Conservation (phyloP, 2,797 vertebrate species). For the Mastacembelus armatus region DNA sequence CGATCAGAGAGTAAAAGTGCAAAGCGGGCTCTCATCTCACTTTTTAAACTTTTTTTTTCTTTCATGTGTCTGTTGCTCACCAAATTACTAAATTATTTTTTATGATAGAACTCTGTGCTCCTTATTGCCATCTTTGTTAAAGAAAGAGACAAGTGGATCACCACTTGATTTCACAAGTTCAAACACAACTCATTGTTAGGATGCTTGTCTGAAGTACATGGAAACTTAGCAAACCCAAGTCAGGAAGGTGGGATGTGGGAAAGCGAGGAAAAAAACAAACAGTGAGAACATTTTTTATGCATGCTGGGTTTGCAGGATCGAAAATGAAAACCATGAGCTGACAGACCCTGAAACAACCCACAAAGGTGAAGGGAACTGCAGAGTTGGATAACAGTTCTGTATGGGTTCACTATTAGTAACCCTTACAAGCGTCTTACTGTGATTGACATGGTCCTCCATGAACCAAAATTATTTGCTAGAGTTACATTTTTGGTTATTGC, state of each 20-base stretch:
- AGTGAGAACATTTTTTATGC: not conserved
- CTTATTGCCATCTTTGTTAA: not conserved
- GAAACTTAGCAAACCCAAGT: conserved; percentile 7
- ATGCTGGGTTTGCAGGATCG: not conserved
- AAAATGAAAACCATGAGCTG: too few relatives aligned
- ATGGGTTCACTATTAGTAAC: too few relatives aligned
- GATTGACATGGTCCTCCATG: not conserved
- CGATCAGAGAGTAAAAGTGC: conserved; percentile 67
- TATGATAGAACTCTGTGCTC: conserved; percentile 14
- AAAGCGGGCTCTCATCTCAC: conserved; percentile 45
- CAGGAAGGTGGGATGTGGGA: not conserved
- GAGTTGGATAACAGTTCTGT: too few relatives aligned
- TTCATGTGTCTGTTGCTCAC: conserved; percentile 29
- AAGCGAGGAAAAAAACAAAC: conserved; percentile 10
- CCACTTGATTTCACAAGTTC: conserved; percentile 25
- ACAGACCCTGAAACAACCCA: too few relatives aligned
- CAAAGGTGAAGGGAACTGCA: too few relatives aligned
- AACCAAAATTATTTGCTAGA: too few relatives aligned
- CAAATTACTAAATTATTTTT: conserved; percentile 32
- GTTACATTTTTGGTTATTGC: not conserved
- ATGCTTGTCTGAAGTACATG: conserved; percentile 16
- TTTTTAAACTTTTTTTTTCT: conserved; percentile 42
- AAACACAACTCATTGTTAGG: conserved; percentile 9
- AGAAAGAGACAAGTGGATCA: not conserved
- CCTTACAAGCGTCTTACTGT: too few relatives aligned